Conservation (phyloP, 2,888 invertebrate species). For the Salticus scenicus region DNA sequence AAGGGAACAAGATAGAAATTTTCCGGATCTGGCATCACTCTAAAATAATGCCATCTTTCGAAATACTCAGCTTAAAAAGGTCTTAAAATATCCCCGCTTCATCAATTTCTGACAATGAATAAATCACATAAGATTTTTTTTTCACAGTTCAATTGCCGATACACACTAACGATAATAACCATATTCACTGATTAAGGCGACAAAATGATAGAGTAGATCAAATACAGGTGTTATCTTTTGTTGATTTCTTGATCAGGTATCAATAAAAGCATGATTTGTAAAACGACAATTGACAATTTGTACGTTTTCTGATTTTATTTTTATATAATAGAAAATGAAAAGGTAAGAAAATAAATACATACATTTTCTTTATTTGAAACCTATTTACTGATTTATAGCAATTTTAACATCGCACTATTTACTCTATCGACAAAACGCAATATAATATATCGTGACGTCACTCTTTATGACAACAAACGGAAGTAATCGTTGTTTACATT, state of each 20-base stretch:
- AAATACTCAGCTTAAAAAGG: not conserved
- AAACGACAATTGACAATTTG: too few species aligned
- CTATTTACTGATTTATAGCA: too few species aligned
- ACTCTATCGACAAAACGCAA: too few species aligned
- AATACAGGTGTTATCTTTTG: not conserved
- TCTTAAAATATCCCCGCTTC: slow-evolving; percentile 1
- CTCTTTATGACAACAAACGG: too few species aligned
- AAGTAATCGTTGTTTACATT: too few species aligned
- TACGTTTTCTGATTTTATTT: too few species aligned
- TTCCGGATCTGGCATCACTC: slow-evolving; percentile 15
- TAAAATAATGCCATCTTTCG: not conserved
- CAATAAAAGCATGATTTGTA: not conserved
- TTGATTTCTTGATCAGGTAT: not conserved
- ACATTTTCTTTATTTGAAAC: too few species aligned
- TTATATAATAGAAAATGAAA: too few species aligned
- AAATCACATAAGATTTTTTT: not conserved
- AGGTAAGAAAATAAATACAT: too few species aligned
- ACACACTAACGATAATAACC: not conserved
- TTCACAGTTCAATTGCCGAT: not conserved
- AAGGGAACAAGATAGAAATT: slow-evolving; percentile 5
- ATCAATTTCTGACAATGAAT: not conserved
- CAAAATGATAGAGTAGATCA: not conserved
- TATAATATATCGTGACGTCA: too few species aligned
- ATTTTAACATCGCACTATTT: too few species aligned
- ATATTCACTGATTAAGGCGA: not conserved